Evolutionary conservation across 2,888 invertebrate genomes (phyloP), one percentile per base, ranked within the genome.

Genomic region (Euzetes globulus): DNA sequence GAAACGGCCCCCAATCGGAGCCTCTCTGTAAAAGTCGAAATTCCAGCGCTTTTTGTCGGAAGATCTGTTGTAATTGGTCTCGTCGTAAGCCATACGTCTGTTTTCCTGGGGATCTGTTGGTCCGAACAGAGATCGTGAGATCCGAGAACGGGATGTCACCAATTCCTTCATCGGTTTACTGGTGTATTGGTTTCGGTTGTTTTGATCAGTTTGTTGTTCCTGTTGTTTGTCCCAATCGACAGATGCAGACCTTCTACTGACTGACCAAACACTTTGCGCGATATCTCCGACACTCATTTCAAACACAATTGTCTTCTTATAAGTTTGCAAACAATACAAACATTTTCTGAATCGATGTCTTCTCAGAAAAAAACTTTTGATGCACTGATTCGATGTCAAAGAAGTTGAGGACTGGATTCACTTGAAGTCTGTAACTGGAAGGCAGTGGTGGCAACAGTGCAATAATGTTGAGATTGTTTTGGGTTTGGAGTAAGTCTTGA

Each of bases 11-110:
- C 75, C 72, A 37, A 77, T 50, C 33, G 77, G 77, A 47, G 76
- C 77, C 25, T 78, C 77, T 4, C 74, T 76, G 41, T 74, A 55
- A 25, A 78, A 78, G 72, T 78, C 77, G 63, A 78, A 78, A 74
- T 78, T 78, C 77, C 77, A 78, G 17, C 76, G 58, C 19, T 55
- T 71, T 7, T 50, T 29, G 25, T 73, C 74, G 19, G 25, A 41
- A 25, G 19, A 41, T 15, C 74, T 50, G 15, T 45, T 19, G 22
- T 50, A 58, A 29, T 33, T 55, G 29, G 74, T 41, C 60, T 74
- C 71, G 27, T 68, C 72, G 37, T 50, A 52, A 13, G 55, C 50
- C 45, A 76, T 29, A 13, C 63, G 33, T 19, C 29, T 19, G 19
- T 29, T 76, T 27, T 73, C 72, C 29, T 68, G 58, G 6, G 74